Evolutionary conservation across 2,888 invertebrate genomes (phyloP), one percentile per base, ranked within the genome.

Genomic region (Mongoloraphidia duomilia): DNA sequence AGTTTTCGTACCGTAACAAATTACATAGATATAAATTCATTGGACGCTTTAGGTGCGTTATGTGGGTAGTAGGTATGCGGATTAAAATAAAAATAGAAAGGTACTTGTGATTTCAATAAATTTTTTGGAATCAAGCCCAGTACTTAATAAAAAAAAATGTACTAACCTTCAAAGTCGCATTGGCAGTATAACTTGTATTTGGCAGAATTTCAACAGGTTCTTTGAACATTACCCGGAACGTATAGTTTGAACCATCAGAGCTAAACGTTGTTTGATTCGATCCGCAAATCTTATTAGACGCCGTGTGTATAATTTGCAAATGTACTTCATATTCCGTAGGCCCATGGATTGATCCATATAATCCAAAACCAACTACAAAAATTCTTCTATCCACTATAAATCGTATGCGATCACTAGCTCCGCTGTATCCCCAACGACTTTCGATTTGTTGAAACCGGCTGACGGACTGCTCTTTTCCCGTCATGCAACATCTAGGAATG

Each of bases 291-390:
- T 83, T 83, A 52, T 81, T 81, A 2, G 84, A 81, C 1, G 82
- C 81, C 17, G 83, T 74, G 61, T 85, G 84, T 52, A 85, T 79
- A 51, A 88, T 74, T 78, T 87, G 79, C 56, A 88, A 79, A 58
- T 78, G 76, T 39, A 83, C 85, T 61, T 80, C 77, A 65, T 88
- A 89, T 62, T 87, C 86, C 8, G 82, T 78, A 2, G 80, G 77
- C 26, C 84, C 84, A 63, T 84, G 82, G 58, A 86, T 83, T 34
- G 87, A 85, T 34, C 88, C 89, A 64, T 87, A 89, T 53, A 90
- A 68, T 50, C 89, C 89, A 65, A 89, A 86, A 2, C 89, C 90
- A 51, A 87, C 83, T 14, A 90, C 77, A 66, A 83, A 88, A 57
- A 90, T 85, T 51, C 82, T 73, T 57, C 82, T 76, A 63, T 89